Evolutionary conservation across 2,888 invertebrate species (phyloP).

Genomic region (Lasioglossum vierecki): DNA sequence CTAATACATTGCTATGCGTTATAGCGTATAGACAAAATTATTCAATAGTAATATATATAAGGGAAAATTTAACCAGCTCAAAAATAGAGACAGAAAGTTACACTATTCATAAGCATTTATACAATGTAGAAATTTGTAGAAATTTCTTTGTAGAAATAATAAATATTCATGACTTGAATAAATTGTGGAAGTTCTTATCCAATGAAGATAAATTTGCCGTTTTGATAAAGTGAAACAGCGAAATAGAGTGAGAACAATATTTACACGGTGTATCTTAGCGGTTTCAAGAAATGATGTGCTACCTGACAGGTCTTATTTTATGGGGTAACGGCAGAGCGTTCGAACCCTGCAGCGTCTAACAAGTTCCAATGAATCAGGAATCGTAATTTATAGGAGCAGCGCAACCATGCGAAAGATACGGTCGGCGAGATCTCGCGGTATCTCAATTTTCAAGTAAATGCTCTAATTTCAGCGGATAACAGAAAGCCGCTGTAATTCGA

Average conservation of each 20-base stretch:
- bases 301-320: background rate
- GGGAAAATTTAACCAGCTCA: background rate
- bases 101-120: background rate
- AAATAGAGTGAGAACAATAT: background rate
- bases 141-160: too few species aligned
- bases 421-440: background rate
- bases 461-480: constrained; percentile 7
- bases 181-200: background rate
- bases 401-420: background rate
- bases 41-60: background rate
- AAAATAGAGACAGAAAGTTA: background rate
- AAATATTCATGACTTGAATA: background rate
- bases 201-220: background rate
- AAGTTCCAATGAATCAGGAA: constrained; percentile 2
- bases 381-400: background rate
- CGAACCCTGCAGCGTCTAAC: background rate
- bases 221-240: background rate
- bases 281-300: background rate
- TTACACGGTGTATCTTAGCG: background rate
- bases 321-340: background rate
- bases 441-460: constrained; percentile 24
- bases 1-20: background rate
- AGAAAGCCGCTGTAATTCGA: background rate
- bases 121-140: too few species aligned
- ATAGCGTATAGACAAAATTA: background rate